These are phyloP conservation scores for Cryptoprocta ferox DNA, from an alignment of 2,797 vertebrate genomes.

Conservation along the genomic window DNA sequence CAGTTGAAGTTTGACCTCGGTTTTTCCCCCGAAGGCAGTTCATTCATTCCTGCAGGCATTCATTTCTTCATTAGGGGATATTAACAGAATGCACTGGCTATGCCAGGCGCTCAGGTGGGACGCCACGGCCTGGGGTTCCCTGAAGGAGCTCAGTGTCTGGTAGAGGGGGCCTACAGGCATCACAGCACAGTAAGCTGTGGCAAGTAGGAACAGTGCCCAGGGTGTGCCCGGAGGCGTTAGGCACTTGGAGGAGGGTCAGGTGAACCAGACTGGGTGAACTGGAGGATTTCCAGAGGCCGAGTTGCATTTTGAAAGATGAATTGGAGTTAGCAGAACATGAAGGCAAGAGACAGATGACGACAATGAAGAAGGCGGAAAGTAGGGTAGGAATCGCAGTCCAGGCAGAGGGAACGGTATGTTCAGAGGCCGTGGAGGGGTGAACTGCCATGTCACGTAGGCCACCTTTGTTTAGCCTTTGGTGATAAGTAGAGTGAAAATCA, in stretches of 20 bases:
- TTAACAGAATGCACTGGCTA: too few species aligned
- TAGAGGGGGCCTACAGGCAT: neutral
- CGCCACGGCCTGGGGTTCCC: neutral
- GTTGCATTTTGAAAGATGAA: conserved; percentile 23
- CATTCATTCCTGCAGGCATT: neutral
- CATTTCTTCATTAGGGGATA: neutral
- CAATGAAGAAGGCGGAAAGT: neutral
- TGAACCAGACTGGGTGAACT: neutral
- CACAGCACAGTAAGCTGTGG: accelerated
- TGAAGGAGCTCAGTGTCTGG: neutral
- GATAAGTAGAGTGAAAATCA: neutral
- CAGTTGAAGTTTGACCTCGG: conserved; percentile 25
- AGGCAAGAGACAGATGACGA: neutral
- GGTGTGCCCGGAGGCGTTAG: neutral
- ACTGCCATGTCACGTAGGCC: neutral
- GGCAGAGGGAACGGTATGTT: neutral
- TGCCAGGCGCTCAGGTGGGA: too few species aligned
- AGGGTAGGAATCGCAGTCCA: neutral
- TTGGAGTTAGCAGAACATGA: neutral
- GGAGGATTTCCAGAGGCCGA: neutral
- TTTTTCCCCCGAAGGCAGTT: neutral
- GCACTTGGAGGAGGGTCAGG: neutral
- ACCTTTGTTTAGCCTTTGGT: neutral
- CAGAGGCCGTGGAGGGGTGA: neutral
- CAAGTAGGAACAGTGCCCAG: neutral